Evolutionary conservation across 2,797 vertebrate genomes (phyloP), one percentile per base, ranked within the genome.

Genomic region (Botia almorhae): DNA sequence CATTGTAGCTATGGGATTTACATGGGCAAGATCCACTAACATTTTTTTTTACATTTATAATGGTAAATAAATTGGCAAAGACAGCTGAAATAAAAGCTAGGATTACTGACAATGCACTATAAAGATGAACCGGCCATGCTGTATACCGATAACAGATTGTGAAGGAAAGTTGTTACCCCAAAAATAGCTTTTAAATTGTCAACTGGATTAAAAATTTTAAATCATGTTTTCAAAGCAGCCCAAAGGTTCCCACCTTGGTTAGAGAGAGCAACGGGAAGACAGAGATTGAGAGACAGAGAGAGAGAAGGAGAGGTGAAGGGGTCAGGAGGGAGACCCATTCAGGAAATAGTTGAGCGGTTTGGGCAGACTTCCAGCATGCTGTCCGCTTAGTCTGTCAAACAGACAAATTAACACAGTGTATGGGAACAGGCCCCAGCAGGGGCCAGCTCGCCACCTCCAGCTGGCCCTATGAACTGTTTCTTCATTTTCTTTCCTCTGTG

Each of bases 351-450:
- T 83, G 86, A 87, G 86, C 81, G 83, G 69, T 64, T 0, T 53
- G 19, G 86, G 78, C 82, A 48, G 0, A 43, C 61, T 72, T 89
- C 89, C 90, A 89, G 88, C 84, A 88, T 81, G 77, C 72, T 80
- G 68, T 91, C 85, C 88, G 87, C 87, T 86, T 69, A 90, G 87
- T 90, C 91, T 85, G 88, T 91, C 89, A 91, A 87, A 85, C 85
- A 90, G 91, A 94, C 91, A 91, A 92, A 92, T 91, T 90, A 93
- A 90, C 87, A 86, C 82, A 91, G 76, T 85, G 87, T 81, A 90
- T 91, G 87, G 91, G 91, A 93, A 91, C 91, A 89, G 89, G 69
- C 87, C 89, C 84, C 88, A 91, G 90, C 88, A 43, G 91, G 91
- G 87, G 85, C 89, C 84, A 79, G 80, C 70, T 86, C 87, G 91